A percentile compares a stretch with the other conserved stretches of the same genome.
Evolutionary conservation across 2,113 vertebrate genomes (phyloP).

Genomic region (Bagarius yarrelli): DNA sequence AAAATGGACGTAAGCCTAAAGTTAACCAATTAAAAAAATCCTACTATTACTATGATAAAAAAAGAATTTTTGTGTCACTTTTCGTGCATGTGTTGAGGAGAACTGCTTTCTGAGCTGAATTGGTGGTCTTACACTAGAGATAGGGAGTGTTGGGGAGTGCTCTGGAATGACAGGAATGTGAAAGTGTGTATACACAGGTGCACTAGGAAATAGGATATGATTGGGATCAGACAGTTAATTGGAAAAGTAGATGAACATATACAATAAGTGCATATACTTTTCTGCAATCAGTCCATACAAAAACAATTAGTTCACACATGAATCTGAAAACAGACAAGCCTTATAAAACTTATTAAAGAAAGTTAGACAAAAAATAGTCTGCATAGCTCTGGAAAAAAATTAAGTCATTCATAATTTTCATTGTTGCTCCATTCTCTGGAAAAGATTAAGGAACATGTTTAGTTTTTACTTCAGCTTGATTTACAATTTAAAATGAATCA

Average conservation of each 20-base stretch:
- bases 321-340: constrained; percentile 25
- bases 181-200: constrained; percentile 50
- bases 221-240: constrained; percentile 44
- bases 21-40: neutral
- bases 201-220: constrained; percentile 37
- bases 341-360: constrained; percentile 28
- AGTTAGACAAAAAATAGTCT: constrained; percentile 26
- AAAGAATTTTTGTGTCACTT: neutral
- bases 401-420: constrained; percentile 36
- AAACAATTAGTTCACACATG: constrained; percentile 26
- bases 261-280: constrained; percentile 37
- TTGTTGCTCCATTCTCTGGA: constrained; percentile 31
- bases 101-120: neutral
- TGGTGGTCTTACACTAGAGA: constrained; percentile 41
- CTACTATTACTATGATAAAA: neutral
- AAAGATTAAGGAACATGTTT: constrained; percentile 42
- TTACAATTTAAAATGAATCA: constrained; percentile 45
- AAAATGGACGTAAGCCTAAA: neutral
- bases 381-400: constrained; percentile 12
- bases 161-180: constrained; percentile 45
- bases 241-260: constrained; percentile 31
- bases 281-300: neutral
- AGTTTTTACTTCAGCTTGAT: constrained; percentile 26
- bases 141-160: constrained; percentile 43
- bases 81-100: neutral